Evolutionary conservation across 2,888 invertebrate species (phyloP).

Genomic region (Brachyopa scutellaris): DNA sequence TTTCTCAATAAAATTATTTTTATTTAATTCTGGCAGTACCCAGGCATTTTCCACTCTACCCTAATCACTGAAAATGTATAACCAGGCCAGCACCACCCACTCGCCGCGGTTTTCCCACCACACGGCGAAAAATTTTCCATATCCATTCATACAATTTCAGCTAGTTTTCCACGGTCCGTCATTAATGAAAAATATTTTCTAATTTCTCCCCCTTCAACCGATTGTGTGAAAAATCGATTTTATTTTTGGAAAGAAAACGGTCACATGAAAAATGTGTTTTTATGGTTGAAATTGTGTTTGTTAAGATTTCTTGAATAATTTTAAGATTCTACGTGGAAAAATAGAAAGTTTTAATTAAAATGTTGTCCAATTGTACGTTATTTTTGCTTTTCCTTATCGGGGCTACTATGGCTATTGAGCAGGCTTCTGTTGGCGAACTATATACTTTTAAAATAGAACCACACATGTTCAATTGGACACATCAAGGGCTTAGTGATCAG

Average conservation of each 20-base stretch:
- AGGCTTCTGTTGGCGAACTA: conserved; percentile 85
- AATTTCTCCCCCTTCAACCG: background rate
- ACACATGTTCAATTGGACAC: conserved; percentile 90
- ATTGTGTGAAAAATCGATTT: conserved; percentile 66
- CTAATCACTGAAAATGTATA: too few relatives aligned
- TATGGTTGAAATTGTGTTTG: background rate
- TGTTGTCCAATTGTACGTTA: background rate
- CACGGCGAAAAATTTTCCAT: conserved; percentile 29
- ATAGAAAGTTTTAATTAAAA: conserved; percentile 12
- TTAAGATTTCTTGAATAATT: conserved; percentile 8
- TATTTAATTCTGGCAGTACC: background rate
- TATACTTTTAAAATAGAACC: conserved; percentile 91
- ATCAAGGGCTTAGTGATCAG: conserved; percentile 79
- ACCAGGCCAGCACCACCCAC: conserved; percentile 18
- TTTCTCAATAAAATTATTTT: background rate
- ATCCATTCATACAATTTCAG: conserved; percentile 27
- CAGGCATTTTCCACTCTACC: too few relatives aligned
- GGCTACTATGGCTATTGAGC: conserved; percentile 73
- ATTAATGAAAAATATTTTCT: conserved; percentile 44
- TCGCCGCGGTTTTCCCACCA: conserved; percentile 1
- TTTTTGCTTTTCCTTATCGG: conserved; percentile 1
- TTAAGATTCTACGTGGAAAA: background rate
- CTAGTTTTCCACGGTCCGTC: conserved; percentile 46
- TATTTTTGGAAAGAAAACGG: conserved; percentile 62
- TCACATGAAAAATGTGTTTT: conserved; percentile 38